Evolutionary conservation across 2,113 vertebrate species (phyloP).

Genomic region (Marmota monax): DNA sequence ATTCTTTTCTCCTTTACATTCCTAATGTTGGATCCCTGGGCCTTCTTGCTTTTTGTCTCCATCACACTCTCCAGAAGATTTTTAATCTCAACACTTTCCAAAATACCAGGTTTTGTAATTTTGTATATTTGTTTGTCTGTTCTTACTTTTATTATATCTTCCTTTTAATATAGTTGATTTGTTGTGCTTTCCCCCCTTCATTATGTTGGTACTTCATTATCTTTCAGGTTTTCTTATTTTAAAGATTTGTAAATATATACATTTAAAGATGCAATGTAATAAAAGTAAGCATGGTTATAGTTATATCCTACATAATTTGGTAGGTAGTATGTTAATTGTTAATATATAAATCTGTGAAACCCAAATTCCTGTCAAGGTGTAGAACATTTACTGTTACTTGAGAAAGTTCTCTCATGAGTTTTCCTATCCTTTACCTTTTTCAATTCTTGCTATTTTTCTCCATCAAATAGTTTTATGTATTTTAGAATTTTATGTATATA

Average conservation of each 20-base stretch:
- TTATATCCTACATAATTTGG: not conserved
- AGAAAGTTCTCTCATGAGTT: not conserved
- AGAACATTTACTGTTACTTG: not conserved
- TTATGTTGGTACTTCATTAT: not conserved
- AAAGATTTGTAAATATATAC: not conserved
- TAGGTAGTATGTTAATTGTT: not conserved
- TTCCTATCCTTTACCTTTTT: not conserved
- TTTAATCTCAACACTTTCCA: not conserved
- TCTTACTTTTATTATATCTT: not conserved
- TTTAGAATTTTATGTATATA: not conserved
- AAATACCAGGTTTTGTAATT: not conserved
- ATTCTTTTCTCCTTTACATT: not conserved
- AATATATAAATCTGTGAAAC: not conserved
- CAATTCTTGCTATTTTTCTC: not conserved
- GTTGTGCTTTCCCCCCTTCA: not conserved
- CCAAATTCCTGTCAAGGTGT: not conserved
- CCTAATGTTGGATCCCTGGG: not conserved
- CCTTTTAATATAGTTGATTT: constrained; percentile 25
- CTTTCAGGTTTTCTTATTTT: constrained; percentile 11
- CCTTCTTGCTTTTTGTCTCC: not conserved
- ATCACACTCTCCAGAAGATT: not conserved
- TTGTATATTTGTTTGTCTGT: not conserved
- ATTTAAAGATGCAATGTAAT: not conserved
- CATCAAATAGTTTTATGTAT: not conserved
- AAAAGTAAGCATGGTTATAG: not conserved